A percentile compares a stretch with the other conserved stretches of the same genome.
Evolutionary conservation across 1,140 invertebrate species (phyloP).

Genomic region (Campodea augens): DNA sequence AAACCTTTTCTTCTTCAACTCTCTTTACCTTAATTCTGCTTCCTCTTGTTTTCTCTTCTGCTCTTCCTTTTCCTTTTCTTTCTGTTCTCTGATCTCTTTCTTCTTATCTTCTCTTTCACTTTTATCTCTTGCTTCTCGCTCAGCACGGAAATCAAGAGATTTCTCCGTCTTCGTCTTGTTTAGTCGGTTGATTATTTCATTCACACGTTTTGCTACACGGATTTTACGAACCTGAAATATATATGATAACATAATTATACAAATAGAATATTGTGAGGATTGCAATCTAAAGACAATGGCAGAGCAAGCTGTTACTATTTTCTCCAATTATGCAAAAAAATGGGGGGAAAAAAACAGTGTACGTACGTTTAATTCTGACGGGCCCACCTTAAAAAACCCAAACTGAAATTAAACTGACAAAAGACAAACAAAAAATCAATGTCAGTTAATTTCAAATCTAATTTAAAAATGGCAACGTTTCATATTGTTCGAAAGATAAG

Average conservation of each 20-base stretch:
- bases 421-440: too few species aligned
- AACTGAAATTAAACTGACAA: too few species aligned
- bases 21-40: constrained; percentile 49
- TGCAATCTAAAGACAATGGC: not conserved
- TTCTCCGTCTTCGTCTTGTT: constrained; percentile 84
- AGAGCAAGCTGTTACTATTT: too few species aligned
- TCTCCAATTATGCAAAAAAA: not conserved
- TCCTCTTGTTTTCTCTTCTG: constrained; percentile 54
- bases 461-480: too few species aligned
- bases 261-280: not conserved
- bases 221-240: constrained; percentile 50
- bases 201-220: constrained; percentile 70
- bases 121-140: constrained; percentile 72
- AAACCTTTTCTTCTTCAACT: constrained; percentile 5
- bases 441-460: too few species aligned
- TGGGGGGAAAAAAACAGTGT: not conserved
- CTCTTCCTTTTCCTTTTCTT: constrained; percentile 60
- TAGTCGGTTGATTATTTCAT: constrained; percentile 82
- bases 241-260: constrained; percentile 5
- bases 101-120: constrained; percentile 71
- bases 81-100: constrained; percentile 48
- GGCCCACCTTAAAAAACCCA: too few species aligned
- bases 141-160: constrained; percentile 57
- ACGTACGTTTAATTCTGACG: too few species aligned
- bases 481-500: too few species aligned